These are phyloP conservation scores for Urocynchramus pylzowi DNA, from an alignment of 2,113 vertebrate genomes.

Conservation along the genomic window DNA sequence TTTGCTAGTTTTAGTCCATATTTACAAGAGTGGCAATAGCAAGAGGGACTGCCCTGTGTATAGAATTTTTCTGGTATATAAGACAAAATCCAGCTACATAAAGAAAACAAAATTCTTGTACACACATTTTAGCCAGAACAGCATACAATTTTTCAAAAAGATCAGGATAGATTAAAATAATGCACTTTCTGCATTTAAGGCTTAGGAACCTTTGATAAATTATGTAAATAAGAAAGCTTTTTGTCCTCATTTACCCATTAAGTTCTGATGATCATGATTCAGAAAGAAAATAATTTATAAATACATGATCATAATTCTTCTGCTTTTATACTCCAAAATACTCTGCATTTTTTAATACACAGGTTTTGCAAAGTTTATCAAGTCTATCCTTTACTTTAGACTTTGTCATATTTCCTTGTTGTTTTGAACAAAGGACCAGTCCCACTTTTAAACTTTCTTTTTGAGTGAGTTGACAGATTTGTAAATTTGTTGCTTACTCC, in stretches of 20 bases:
- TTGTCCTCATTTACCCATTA: background rate
- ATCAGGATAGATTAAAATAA: background rate
- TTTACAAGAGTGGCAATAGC: background rate
- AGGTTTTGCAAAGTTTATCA: background rate
- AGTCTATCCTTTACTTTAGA: background rate
- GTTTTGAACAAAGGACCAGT: background rate
- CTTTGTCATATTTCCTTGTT: background rate
- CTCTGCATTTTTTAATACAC: background rate
- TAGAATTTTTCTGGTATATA: background rate
- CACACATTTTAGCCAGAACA: background rate
- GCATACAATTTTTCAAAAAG: background rate
- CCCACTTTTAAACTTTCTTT: background rate
- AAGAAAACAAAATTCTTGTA: background rate
- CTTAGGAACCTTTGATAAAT: background rate
- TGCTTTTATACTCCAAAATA: background rate
- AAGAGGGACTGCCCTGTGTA: background rate
- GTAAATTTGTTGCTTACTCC: background rate
- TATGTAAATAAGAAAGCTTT: background rate
- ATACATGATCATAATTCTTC: background rate
- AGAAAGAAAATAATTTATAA: background rate
- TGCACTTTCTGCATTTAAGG: background rate
- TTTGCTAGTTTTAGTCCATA: background rate
- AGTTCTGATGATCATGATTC: background rate
- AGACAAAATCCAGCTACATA: background rate
- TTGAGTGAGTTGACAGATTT: background rate